Evolutionary conservation across 2,113 vertebrate species (phyloP).

Genomic region (Micromys minutus): DNA sequence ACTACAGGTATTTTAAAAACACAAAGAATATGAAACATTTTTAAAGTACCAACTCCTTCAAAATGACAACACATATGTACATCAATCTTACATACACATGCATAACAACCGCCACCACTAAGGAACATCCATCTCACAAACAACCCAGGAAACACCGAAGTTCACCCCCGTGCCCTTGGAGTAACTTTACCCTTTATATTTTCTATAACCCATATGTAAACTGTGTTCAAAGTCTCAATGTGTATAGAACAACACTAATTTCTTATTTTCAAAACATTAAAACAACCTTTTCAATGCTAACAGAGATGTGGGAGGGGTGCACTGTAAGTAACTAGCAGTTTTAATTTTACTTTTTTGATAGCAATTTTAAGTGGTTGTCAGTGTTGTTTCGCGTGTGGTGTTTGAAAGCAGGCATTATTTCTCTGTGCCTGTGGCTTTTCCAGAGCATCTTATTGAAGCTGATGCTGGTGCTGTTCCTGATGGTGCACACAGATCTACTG

Average conservation of each 20-base stretch:
- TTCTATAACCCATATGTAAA: not conserved
- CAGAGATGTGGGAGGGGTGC: not conserved
- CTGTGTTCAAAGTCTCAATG: slow-evolving; percentile 30
- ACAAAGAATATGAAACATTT: slow-evolving; percentile 38
- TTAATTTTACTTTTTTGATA: not conserved
- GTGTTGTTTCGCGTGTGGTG: not conserved
- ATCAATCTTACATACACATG: not conserved
- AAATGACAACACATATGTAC: not conserved
- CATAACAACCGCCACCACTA: not conserved
- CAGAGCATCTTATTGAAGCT: not conserved
- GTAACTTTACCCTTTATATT: slow-evolving; percentile 37
- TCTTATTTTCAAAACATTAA: slow-evolving; percentile 13
- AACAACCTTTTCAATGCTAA: not conserved
- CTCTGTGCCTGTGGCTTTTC: not conserved
- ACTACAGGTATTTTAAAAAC: slow-evolving; percentile 53
- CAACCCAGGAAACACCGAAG: not conserved
- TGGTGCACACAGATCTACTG: not conserved
- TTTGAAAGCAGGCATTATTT: not conserved
- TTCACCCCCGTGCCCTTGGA: slow-evolving; percentile 10
- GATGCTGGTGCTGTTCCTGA: not conserved
- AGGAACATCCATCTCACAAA: slow-evolving; percentile 8
- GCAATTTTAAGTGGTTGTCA: not conserved
- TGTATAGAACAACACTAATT: not conserved
- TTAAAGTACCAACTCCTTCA: not conserved
- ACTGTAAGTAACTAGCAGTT: not conserved